Evolutionary conservation across 1,140 invertebrate genomes (phyloP), one percentile per base, ranked within the genome.

Genomic region (Gonioctena quinquepunctata): DNA sequence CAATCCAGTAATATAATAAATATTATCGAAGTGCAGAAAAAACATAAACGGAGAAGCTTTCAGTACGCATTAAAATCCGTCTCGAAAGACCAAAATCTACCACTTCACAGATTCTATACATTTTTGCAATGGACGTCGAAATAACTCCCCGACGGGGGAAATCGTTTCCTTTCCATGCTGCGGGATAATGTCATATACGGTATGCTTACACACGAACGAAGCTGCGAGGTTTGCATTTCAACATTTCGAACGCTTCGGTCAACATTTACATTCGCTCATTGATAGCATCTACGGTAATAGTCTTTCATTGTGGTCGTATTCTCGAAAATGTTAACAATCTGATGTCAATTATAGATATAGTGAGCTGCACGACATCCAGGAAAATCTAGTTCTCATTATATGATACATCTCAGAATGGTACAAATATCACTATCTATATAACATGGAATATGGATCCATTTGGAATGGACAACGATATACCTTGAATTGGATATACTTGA

Each of bases 281-380:
- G 67, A 69, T 69, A 63, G 27, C n/a, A 69, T 69, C 67, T 69
- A 8, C 59, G 16, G 60, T 50, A 69, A 69, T 69, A 52, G 67
- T 59, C 59, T 61, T 69, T 57, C 67, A 69, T 69, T 69, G 67
- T 69, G 22, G 26, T 57, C 33, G 33, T 42, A 42, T 42, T 42
- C 33, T 42, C 16, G 33, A 54, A 50, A 68, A 57, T 68, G 52
- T 52, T 48, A 69, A 69, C 67, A 27, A 69, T 63, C 25, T 33
- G 59, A 63, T 69, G 67, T 69, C 59, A 62, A 63, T 69, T 69
- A 69, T 63, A 69, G 67, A 69, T 69, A 69, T 27, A 62, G n/a
- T 54, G n/a, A 7, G 21, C 11, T 16, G 50, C 21, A 54, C 50
- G 50, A 18, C 2, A 54, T 54, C 2, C 21, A 6, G 21, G 1